Percentiles rank a stretch among this genome's conserved stretches.
Conservation (phyloP, 2,113 vertebrate genomes). For the Catagonus wagneri region DNA sequence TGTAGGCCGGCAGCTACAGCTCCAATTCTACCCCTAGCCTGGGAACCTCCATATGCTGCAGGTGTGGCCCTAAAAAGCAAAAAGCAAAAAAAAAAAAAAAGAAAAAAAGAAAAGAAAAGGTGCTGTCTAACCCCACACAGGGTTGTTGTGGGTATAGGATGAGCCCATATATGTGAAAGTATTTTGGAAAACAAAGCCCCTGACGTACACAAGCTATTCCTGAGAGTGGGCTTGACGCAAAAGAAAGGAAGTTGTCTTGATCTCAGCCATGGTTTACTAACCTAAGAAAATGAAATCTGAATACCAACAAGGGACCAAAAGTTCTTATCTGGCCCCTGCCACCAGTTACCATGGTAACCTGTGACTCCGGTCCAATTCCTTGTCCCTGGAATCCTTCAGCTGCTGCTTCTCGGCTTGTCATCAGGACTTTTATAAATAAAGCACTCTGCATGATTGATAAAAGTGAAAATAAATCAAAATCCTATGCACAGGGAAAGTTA, state of each 20-base stretch:
- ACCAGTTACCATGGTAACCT: neutral
- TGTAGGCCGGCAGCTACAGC: too few species aligned
- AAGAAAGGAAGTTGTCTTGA: neutral
- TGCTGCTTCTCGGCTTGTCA: neutral
- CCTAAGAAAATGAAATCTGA: conserved; percentile 1
- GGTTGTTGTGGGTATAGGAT: too few species aligned
- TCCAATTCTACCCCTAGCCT: too few species aligned
- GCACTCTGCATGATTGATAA: neutral
- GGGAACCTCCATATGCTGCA: too few species aligned
- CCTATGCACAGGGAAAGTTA: neutral
- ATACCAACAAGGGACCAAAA: neutral
- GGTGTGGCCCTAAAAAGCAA: too few species aligned
- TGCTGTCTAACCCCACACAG: neutral
- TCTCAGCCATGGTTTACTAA: conserved; percentile 46
- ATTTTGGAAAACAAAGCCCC: neutral
- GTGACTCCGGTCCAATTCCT: neutral
- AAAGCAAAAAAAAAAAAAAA: too few species aligned
- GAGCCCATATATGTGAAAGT: neutral
- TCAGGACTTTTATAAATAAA: conserved; percentile 35
- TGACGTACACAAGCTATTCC: neutral
- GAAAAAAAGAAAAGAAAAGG: too few species aligned
- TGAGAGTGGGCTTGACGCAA: neutral
- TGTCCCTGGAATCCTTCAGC: neutral
- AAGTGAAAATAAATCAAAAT: conserved; percentile 16
- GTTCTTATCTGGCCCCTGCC: neutral